A percentile compares a stretch with the other conserved stretches of the same genome.
Conservation (phyloP, 2,113 vertebrate species). For the Amia ocellicauda region DNA sequence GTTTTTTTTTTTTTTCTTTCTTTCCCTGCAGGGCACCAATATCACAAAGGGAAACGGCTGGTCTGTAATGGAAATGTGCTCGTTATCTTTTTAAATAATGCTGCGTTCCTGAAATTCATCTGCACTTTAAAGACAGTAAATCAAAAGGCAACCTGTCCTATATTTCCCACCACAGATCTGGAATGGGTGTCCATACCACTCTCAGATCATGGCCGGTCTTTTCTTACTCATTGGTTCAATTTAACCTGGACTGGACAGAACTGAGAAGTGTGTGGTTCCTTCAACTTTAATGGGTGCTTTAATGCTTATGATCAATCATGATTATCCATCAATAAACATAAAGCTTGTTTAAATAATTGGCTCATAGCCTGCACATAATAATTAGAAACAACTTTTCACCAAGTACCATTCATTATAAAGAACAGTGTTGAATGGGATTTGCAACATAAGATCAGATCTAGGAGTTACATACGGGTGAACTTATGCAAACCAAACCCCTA, state of each 20-base stretch:
- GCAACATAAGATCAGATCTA: no score
- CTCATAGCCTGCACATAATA: neutral
- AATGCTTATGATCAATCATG: neutral
- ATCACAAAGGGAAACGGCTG: neutral
- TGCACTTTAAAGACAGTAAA: neutral
- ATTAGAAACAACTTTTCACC: neutral
- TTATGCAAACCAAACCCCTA: no score
- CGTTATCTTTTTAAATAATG: constrained; percentile 2
- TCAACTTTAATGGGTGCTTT: constrained; percentile 1
- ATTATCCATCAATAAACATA: neutral
- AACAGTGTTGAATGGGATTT: neutral
- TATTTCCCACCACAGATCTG: neutral
- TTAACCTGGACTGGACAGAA: neutral
- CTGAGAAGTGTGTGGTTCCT: neutral
- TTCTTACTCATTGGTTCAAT: neutral
- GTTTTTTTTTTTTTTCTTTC: neutral
- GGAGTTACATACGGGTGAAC: no score
- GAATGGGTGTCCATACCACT: neutral
- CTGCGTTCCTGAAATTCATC: neutral
- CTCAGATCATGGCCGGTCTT: neutral
- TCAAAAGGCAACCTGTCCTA: neutral
- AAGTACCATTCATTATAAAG: neutral
- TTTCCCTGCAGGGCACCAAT: neutral
- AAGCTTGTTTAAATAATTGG: neutral
- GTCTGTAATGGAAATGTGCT: constrained; percentile 9